Conservation (phyloP, 2,888 invertebrate species). For the Ornithoptera alexandrae region DNA sequence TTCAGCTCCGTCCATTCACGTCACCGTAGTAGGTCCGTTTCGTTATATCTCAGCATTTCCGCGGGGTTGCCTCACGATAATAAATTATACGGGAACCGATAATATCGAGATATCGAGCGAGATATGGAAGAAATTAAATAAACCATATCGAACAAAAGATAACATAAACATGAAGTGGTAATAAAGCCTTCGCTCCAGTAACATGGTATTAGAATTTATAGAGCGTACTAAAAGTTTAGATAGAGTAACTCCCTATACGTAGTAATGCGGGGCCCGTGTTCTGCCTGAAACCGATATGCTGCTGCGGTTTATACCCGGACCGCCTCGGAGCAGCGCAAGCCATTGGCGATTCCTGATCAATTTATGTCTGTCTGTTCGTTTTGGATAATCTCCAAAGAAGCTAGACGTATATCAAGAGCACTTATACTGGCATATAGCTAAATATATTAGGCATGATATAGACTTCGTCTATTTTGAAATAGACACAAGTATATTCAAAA, state of each 20-base stretch:
- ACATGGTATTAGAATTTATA: slow-evolving; percentile 60
- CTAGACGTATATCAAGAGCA: too few species aligned
- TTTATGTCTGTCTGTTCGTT: neutral
- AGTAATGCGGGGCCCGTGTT: slow-evolving; percentile 60
- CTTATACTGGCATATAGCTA: too few species aligned
- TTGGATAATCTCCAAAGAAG: too few species aligned
- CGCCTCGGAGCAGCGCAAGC: slow-evolving; percentile 45
- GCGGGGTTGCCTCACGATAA: slow-evolving; percentile 17
- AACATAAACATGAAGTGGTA: slow-evolving; percentile 53
- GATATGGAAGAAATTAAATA: slow-evolving; percentile 34
- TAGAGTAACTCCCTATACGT: slow-evolving; percentile 56
- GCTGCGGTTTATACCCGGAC: slow-evolving; percentile 72
- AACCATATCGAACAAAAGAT: slow-evolving; percentile 40
- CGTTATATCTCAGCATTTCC: slow-evolving; percentile 12
- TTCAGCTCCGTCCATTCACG: neutral
- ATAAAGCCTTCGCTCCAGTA: slow-evolving; percentile 53
- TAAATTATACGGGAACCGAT: slow-evolving; percentile 28
- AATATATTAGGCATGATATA: too few species aligned
- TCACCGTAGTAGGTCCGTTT: slow-evolving; percentile 13
- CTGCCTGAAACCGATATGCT: slow-evolving; percentile 58
- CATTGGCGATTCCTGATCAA: slow-evolving; percentile 21
- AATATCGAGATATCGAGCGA: slow-evolving; percentile 27
- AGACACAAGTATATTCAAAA: too few species aligned
- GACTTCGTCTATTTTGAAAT: too few species aligned
- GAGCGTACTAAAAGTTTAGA: slow-evolving; percentile 47